Evolutionary conservation across 2,888 invertebrate genomes (phyloP).

Genomic region (Bimastos eiseni): DNA sequence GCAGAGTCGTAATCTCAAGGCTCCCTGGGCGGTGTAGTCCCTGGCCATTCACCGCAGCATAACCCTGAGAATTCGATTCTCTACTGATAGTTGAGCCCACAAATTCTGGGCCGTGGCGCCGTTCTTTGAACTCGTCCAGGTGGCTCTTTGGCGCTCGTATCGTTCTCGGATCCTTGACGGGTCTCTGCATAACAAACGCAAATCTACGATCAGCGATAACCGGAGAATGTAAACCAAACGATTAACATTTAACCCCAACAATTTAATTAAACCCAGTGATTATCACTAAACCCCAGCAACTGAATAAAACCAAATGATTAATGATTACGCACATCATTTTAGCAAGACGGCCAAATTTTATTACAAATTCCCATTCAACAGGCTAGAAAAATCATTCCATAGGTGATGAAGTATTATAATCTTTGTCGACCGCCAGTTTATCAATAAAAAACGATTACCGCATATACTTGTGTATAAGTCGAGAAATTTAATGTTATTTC

Average conservation of each 20-base stretch:
- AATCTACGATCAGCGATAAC: neutral
- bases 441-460: too few relatives aligned
- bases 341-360: too few relatives aligned
- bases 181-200: neutral
- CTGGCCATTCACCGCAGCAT: neutral
- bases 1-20: slow-evolving; percentile 23
- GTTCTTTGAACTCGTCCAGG: slow-evolving; percentile 33
- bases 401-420: neutral
- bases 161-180: slow-evolving; percentile 24
- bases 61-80: neutral
- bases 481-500: too few relatives aligned
- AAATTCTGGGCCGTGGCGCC: slow-evolving; percentile 39
- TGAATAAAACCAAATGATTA: too few relatives aligned
- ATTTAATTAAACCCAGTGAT: neutral
- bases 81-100: slow-evolving; percentile 23
- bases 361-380: too few relatives aligned
- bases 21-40: neutral
- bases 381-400: too few relatives aligned
- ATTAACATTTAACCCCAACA: neutral
- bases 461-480: too few relatives aligned
- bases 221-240: neutral
- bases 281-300: neutral
- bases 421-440: too few relatives aligned
- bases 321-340: neutral
- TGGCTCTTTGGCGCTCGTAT: slow-evolving; percentile 35